phyloP scores from a whole-genome alignment of 2,113 vertebrate species.

The Mixornis gularis region DNA sequence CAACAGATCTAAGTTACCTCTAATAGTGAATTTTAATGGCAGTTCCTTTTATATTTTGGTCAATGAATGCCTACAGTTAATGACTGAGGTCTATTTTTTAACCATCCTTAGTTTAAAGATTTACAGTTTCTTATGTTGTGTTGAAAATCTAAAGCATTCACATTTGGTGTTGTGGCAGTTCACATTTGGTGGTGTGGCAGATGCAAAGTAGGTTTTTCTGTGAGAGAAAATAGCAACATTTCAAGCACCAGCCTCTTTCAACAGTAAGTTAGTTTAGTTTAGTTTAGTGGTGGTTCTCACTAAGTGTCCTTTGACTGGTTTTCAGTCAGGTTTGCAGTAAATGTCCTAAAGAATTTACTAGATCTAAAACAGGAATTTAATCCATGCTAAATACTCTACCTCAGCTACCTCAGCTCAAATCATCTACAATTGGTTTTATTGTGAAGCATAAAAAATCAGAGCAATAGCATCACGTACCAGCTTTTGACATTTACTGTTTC shows the following conservation, averaged over 20 bases:
- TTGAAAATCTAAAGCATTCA: background rate
- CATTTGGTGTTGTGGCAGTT: background rate
- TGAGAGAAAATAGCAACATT: background rate
- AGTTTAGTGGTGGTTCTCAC: background rate
- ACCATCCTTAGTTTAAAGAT: background rate
- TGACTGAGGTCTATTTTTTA: background rate
- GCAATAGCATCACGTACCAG: fast-evolving
- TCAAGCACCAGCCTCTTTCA: background rate
- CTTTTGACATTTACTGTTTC: background rate
- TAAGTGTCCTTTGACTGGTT: background rate
- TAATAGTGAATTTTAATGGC: background rate
- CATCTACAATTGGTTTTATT: background rate
- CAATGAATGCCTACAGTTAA: background rate
- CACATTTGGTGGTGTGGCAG: background rate
- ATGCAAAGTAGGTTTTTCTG: background rate
- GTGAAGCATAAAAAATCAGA: background rate
- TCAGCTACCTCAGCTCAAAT: background rate
- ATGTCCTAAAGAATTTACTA: background rate
- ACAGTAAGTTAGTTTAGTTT: background rate
- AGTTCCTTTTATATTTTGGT: background rate
- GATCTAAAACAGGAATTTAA: background rate
- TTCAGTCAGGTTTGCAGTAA: background rate
- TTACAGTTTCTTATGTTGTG: fast-evolving
- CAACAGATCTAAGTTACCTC: background rate
- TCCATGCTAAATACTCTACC: background rate